Evolutionary conservation across 2,888 invertebrate genomes (phyloP).

Genomic region (Drosophila recens): DNA sequence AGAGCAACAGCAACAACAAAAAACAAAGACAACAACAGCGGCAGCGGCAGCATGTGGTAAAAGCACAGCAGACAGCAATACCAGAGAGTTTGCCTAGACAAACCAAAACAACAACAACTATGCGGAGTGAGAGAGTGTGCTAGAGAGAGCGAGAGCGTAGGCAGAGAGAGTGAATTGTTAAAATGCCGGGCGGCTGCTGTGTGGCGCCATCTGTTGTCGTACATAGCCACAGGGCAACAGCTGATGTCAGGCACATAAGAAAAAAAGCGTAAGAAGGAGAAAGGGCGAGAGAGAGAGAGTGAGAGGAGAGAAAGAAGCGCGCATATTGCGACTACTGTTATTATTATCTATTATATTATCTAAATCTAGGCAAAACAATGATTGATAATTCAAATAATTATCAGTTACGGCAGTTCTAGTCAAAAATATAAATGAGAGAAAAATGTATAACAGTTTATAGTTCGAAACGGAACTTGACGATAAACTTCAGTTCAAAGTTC

Average conservation of each 20-base stretch:
- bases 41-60: constrained; percentile 48
- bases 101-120: constrained; percentile 31
- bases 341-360: constrained; percentile 24
- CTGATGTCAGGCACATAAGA: constrained; percentile 22
- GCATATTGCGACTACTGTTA: constrained; percentile 5
- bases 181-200: constrained; percentile 59
- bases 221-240: constrained; percentile 22
- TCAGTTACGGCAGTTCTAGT: constrained; percentile 15
- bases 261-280: background rate
- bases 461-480: background rate
- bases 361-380: constrained; percentile 34
- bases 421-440: constrained; percentile 14
- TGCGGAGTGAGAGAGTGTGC: constrained; percentile 28
- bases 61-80: constrained; percentile 30
- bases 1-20: constrained; percentile 2
- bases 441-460: constrained; percentile 8
- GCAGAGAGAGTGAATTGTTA: background rate
- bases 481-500: background rate
- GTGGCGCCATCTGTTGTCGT: constrained; percentile 53
- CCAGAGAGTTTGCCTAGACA: constrained; percentile 35
- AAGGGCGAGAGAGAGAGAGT: background rate
- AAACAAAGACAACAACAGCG: constrained; percentile 14
- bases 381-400: constrained; percentile 38
- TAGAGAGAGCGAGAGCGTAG: constrained; percentile 5
- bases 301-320: background rate